phyloP scores from a whole-genome alignment of 2,797 vertebrate genomes.

The Lagorchestes hirsutus region DNA sequence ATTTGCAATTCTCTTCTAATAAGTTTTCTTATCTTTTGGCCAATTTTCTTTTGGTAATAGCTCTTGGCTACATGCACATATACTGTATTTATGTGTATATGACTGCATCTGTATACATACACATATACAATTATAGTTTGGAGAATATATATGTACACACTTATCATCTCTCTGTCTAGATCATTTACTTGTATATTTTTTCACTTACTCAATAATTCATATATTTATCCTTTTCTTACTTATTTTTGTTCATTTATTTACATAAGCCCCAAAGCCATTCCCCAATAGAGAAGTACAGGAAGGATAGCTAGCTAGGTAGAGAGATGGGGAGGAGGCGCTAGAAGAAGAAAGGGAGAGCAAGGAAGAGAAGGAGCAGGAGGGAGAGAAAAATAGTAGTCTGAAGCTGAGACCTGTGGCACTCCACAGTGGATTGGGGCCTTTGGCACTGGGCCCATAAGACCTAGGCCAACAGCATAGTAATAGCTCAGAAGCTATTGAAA shows the following conservation, averaged over 20 bases:
- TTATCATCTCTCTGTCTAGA: neutral
- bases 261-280: neutral
- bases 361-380: neutral
- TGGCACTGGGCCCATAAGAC: neutral
- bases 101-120: neutral
- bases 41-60: neutral
- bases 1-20: neutral
- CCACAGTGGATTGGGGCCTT: neutral
- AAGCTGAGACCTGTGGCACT: neutral
- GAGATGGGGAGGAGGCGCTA: no score
- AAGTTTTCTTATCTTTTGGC: neutral
- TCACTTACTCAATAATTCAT: neutral
- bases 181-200: neutral
- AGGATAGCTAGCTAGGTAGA: neutral
- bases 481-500: neutral
- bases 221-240: neutral
- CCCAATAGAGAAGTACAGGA: neutral
- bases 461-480: neutral
- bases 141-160: neutral
- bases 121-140: neutral
- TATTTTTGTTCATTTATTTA: neutral
- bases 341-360: neutral
- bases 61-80: neutral
- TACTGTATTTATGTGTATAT: neutral
- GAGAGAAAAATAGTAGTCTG: neutral